These are phyloP conservation scores for Ciconia boyciana DNA, from an alignment of 2,113 vertebrate species.

Conservation along the genomic window DNA sequence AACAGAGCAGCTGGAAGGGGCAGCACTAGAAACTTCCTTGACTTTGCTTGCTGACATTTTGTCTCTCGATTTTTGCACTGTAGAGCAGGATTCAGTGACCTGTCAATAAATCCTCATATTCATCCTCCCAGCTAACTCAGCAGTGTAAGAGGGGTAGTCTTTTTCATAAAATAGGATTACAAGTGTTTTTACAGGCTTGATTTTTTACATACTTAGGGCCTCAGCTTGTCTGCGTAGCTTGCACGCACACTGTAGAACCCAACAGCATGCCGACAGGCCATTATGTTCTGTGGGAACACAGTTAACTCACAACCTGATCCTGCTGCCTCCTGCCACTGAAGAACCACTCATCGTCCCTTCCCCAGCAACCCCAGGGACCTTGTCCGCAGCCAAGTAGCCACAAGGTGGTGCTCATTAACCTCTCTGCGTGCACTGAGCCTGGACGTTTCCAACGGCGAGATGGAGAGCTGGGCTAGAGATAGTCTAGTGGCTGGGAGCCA, in stretches of 20 bases:
- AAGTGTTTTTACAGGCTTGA: background rate
- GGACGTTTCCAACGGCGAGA: fast-evolving
- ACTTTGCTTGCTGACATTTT: background rate
- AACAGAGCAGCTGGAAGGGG: background rate
- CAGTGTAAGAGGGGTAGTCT: background rate
- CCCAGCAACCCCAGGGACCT: background rate
- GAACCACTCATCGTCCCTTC: fast-evolving
- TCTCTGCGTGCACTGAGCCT: background rate
- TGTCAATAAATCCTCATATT: background rate
- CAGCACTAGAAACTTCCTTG: background rate
- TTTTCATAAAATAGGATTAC: background rate
- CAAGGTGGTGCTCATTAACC: slow-evolving; percentile 30
- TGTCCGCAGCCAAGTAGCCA: background rate
- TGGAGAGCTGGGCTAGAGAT: background rate
- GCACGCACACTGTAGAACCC: background rate
- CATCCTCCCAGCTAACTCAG: background rate
- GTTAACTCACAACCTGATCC: background rate
- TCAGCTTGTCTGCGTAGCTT: background rate
- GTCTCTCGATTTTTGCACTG: background rate
- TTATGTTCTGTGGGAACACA: background rate
- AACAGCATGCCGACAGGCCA: background rate
- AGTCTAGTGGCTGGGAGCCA: background rate
- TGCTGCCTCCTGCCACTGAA: background rate
- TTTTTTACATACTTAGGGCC: background rate
- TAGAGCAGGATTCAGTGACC: background rate